phyloP scores from a whole-genome alignment of 2,797 vertebrate genomes.

The Toxotes lorentzi region DNA sequence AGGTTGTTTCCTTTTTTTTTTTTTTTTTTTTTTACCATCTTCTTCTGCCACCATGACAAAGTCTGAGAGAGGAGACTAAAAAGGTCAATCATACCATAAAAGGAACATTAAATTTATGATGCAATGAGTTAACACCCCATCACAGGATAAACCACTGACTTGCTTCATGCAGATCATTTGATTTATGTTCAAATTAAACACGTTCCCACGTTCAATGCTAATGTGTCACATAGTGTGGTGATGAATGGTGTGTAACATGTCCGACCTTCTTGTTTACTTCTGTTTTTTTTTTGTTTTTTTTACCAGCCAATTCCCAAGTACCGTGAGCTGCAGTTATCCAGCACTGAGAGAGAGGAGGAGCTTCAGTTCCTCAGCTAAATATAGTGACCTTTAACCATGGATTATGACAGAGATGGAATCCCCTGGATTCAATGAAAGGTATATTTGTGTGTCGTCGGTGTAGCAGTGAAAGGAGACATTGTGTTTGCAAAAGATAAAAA shows the following conservation, averaged over 20 bases:
- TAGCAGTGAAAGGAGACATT: too few relatives aligned
- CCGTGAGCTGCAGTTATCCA: too few relatives aligned
- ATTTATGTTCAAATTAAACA: constrained; percentile 2
- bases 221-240: neutral
- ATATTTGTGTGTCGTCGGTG: too few relatives aligned
- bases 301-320: too few relatives aligned
- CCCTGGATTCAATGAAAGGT: too few relatives aligned
- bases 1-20: neutral
- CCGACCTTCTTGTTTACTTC: neutral
- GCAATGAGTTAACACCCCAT: neutral
- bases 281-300: too few relatives aligned
- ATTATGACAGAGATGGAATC: too few relatives aligned
- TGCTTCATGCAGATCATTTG: neutral
- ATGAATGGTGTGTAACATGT: neutral
- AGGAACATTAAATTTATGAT: neutral
- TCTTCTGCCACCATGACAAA: neutral
- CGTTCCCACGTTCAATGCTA: neutral
- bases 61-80: neutral
- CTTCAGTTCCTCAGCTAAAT: too few relatives aligned
- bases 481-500: too few relatives aligned
- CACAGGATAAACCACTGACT: neutral
- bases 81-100: neutral
- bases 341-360: too few relatives aligned
- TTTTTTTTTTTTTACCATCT: neutral
- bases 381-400: too few relatives aligned